Conservation (phyloP, 2,797 vertebrate genomes). For the Pipistrellus kuhlii region DNA sequence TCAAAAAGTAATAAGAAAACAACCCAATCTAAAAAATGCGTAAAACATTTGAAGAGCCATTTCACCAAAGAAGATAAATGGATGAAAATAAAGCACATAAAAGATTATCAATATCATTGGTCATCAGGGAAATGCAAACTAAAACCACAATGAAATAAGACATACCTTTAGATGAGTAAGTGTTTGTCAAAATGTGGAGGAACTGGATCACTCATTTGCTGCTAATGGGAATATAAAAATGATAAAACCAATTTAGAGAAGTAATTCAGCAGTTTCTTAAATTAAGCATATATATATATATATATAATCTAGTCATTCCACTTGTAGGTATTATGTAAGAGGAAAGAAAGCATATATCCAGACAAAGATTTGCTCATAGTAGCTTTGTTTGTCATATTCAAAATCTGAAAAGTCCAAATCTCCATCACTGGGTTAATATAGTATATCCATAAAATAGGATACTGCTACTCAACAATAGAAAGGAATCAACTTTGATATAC, state of each 20-base stretch:
- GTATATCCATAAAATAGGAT: background rate
- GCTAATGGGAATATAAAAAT: background rate
- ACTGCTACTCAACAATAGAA: background rate
- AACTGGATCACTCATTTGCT: background rate
- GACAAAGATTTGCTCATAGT: background rate
- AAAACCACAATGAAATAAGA: background rate
- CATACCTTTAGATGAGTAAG: background rate
- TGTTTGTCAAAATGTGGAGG: background rate
- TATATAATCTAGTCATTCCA: background rate
- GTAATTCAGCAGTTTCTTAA: constrained; percentile 7
- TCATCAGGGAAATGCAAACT: background rate
- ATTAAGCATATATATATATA: background rate
- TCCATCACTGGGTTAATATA: background rate
- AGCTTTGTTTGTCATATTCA: background rate
- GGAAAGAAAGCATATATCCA: background rate
- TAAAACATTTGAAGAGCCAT: constrained; percentile 19
- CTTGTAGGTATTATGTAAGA: background rate
- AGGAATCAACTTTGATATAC: background rate
- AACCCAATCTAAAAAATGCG: background rate
- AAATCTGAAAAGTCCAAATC: background rate
- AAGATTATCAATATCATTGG: background rate
- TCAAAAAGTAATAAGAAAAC: constrained; percentile 18
- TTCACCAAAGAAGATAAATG: background rate
- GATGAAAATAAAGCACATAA: background rate
- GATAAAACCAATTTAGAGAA: background rate